Base-by-base conservation (phyloP, 2,113 vertebrate species). In the Saguinus imperator region DNA sequence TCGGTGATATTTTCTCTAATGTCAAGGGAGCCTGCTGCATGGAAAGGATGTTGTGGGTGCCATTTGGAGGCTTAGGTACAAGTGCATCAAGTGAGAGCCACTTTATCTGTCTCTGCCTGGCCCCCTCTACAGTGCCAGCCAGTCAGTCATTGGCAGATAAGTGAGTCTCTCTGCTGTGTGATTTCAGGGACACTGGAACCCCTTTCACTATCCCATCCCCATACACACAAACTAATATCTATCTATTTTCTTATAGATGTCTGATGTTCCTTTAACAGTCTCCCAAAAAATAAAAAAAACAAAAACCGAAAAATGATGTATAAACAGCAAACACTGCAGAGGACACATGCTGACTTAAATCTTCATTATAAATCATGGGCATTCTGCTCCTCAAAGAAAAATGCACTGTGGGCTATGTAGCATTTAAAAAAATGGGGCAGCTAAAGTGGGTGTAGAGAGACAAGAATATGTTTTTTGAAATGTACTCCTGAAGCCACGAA, bases 1-100 rank as follows among this genome's bases (percentile, higher is more conserved):
- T 86, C 8, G 10, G 87, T 96, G 96, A 97, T 98, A 98, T 98
- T 98, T 98, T 90, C 96, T 98, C 90, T 89, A 95, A 93, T 97
- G 43, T 97, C 91, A 96, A 48, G 93, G 73, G 52, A 98, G 66
- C 35, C 94, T 95, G 89, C 76, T 87, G 55, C 76, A 76, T 76
- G 45, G 66, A 70, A 80, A 97, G 68, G 80, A 25, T 77, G 82
- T 70, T 97, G 66, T 96, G 89, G 92, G 68, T 96, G 84, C 77
- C 91, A 93, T 95, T 90, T 97, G 77, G 94, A 94, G 79, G 55
- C 81, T 97, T 86, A 95, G 66, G 92, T 93, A 94, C 20, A 94
- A 97, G 77, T 97, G 66, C 68, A 58, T 55, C 1, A 2, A 68
- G 40, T 77, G 64, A 83, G 87, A 97, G 45, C 23, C 61, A 92